These are phyloP conservation scores for Lasioglossum marginatum DNA, from an alignment of 2,888 invertebrate species.

Conservation along the genomic window DNA sequence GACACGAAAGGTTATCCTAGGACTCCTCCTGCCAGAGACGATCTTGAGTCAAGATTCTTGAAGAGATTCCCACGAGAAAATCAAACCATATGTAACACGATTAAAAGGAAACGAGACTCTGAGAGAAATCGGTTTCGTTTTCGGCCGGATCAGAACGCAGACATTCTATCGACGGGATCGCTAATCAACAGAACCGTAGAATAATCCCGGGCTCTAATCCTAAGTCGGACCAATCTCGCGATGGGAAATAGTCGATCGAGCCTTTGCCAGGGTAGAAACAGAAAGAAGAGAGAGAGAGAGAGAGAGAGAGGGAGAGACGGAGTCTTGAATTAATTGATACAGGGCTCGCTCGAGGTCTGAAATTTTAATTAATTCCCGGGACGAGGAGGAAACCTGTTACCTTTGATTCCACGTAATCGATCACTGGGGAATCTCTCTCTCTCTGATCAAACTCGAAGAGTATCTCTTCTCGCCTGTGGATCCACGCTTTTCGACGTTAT, in stretches of 20 bases:
- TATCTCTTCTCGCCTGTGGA: neutral
- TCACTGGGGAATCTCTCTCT: neutral
- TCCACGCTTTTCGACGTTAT: neutral
- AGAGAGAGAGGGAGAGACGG: neutral
- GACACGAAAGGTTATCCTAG: too few species aligned
- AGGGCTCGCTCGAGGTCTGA: neutral
- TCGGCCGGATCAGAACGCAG: neutral
- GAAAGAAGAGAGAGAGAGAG: neutral
- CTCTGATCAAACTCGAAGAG: conserved; percentile 1
- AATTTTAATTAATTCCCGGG: conserved; percentile 20
- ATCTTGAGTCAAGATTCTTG: too few species aligned
- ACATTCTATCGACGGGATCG: neutral
- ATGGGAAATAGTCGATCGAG: conserved; percentile 2
- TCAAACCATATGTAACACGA: too few species aligned
- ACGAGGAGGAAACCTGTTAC: conserved; percentile 4
- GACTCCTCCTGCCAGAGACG: too few species aligned
- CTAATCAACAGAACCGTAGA: neutral
- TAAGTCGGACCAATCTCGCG: neutral
- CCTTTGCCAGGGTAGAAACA: neutral
- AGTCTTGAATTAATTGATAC: conserved; percentile 1
- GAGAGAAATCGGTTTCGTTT: neutral
- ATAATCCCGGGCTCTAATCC: neutral
- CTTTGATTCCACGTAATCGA: conserved; percentile 2
- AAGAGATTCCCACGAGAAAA: too few species aligned
- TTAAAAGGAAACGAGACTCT: neutral